Conservation (phyloP, 2,113 vertebrate genomes). For the Megaleporinus macrocephalus region DNA sequence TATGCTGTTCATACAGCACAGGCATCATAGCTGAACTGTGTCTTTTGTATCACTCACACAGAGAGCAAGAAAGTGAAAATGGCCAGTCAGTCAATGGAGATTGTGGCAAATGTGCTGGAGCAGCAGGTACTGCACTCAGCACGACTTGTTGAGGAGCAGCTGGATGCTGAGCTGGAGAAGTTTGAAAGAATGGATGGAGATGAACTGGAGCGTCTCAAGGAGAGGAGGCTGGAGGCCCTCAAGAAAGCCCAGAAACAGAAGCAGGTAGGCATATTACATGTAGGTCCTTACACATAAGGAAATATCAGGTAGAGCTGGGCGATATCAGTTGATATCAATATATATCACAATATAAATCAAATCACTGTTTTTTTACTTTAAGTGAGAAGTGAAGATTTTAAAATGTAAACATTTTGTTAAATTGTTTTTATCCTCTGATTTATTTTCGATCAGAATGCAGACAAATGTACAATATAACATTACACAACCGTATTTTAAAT, state of each 20-base stretch:
- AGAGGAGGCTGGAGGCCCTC: constrained; percentile 89
- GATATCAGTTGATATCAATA: too few relatives aligned
- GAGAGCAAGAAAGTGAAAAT: constrained; percentile 72
- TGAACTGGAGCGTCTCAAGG: constrained; percentile 89
- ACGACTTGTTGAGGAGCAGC: constrained; percentile 87
- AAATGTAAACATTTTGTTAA: too few relatives aligned
- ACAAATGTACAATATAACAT: too few relatives aligned
- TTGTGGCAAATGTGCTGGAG: constrained; percentile 87
- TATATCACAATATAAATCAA: too few relatives aligned
- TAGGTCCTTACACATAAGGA: background rate
- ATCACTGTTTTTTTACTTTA: too few relatives aligned
- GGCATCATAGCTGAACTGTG: background rate
- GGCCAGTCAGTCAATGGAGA: constrained; percentile 84
- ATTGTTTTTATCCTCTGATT: too few relatives aligned
- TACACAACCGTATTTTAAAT: too few relatives aligned
- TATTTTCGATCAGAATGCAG: too few relatives aligned
- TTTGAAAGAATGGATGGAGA: constrained; percentile 91
- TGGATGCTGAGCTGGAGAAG: constrained; percentile 89
- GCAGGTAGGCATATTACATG: constrained; percentile 81
- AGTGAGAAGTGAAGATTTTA: too few relatives aligned
- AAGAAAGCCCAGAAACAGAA: constrained; percentile 96
- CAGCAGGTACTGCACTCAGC: constrained; percentile 86
- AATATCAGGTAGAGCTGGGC: too few relatives aligned
- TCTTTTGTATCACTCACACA: background rate
- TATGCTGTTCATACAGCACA: background rate